Percentiles rank a stretch among this genome's conserved stretches.
These are phyloP conservation scores for Todiramphus chloris DNA, from an alignment of 2,113 vertebrate species.

Conservation along the genomic window DNA sequence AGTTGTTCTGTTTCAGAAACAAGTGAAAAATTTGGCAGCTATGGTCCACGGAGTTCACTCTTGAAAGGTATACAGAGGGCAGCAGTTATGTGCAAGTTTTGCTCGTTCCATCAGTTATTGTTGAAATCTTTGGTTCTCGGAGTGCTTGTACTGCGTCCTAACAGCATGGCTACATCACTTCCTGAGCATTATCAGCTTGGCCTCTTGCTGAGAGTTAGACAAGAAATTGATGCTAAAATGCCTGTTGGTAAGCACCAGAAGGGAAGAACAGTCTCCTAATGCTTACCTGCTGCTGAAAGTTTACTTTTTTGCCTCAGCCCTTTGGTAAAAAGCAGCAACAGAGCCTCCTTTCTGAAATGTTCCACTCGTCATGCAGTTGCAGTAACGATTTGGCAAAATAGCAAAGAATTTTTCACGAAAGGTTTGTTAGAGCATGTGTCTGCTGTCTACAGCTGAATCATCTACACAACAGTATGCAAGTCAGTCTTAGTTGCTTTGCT, in stretches of 20 bases:
- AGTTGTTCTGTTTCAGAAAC: not conserved
- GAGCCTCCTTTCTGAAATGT: not conserved
- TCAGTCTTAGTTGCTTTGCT: not conserved
- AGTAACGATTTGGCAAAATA: not conserved
- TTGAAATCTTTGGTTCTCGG: not conserved
- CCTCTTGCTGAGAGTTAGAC: not conserved
- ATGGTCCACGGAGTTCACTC: not conserved
- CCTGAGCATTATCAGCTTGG: not conserved
- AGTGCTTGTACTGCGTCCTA: not conserved
- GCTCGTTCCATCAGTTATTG: fast-evolving
- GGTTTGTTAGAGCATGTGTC: fast-evolving
- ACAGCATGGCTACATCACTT: not conserved
- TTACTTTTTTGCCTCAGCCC: not conserved
- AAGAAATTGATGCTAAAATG: not conserved
- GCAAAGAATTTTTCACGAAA: not conserved
- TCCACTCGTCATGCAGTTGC: not conserved
- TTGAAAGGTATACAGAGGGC: not conserved
- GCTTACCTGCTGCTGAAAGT: not conserved
- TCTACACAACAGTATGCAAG: not conserved
- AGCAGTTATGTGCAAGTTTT: not conserved
- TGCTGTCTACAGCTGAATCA: not conserved
- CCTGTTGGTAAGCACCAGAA: not conserved
- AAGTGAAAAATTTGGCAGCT: not conserved
- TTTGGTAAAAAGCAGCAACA: not conserved
- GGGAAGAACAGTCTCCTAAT: not conserved